Percentiles rank a stretch among this genome's conserved stretches.
These are phyloP conservation scores for Drosophila quadrilineata DNA, from an alignment of 1,140 invertebrate species.

Conservation along the genomic window DNA sequence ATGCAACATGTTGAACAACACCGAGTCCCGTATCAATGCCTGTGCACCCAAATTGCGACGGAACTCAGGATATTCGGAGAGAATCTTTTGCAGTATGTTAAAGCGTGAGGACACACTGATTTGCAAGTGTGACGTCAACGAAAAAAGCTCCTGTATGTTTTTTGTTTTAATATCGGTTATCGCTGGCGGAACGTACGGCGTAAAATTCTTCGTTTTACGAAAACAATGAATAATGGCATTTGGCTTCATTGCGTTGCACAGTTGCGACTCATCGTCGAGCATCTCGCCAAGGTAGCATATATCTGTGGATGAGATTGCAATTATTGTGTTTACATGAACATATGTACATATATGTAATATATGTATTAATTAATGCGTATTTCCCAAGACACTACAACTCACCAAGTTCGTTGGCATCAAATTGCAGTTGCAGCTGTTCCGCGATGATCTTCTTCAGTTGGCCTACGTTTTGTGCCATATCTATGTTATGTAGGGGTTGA, in stretches of 20 bases:
- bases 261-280: constrained; percentile 52
- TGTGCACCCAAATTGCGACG: constrained; percentile 75
- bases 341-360: background rate
- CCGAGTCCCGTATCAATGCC: constrained; percentile 73
- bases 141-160: constrained; percentile 67
- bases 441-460: constrained; percentile 62
- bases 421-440: constrained; percentile 60
- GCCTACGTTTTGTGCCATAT: constrained; percentile 58
- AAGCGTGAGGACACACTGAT: constrained; percentile 72
- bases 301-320: constrained; percentile 66
- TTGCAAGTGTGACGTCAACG: constrained; percentile 72
- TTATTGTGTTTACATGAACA: background rate
- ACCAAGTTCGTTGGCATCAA: constrained; percentile 67
- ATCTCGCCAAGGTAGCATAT: constrained; percentile 62
- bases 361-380: background rate
- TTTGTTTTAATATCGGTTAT: constrained; percentile 55
- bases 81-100: constrained; percentile 73
- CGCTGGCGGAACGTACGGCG: constrained; percentile 56
- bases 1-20: constrained; percentile 72
- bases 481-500: constrained; percentile 63
- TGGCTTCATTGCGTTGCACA: constrained; percentile 41
- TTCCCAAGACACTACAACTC: too few relatives aligned
- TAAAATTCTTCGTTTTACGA: constrained; percentile 58
- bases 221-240: constrained; percentile 72
- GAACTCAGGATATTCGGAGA: constrained; percentile 77